These are phyloP conservation scores for Neoitamus cyanurus DNA, from an alignment of 2,888 invertebrate genomes.

Conservation along the genomic window DNA sequence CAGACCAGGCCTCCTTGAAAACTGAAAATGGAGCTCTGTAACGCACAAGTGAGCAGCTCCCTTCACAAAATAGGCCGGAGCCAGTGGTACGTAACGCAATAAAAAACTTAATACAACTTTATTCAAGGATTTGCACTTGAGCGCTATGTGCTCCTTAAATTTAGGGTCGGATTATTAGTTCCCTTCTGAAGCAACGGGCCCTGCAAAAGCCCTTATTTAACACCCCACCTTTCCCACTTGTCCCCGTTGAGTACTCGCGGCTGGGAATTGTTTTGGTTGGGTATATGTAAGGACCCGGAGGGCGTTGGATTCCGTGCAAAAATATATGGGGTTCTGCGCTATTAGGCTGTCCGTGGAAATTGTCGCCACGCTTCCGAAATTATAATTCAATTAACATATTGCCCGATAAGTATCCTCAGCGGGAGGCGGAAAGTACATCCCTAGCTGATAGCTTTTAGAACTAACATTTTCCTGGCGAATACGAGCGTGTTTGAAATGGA, in stretches of 20 bases:
- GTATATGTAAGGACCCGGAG: background rate
- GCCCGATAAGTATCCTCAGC: background rate
- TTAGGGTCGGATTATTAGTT: constrained; percentile 43
- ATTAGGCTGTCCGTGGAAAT: constrained; percentile 9
- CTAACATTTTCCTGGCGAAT: background rate
- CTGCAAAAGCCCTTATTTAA: constrained; percentile 7
- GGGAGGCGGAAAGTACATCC: background rate
- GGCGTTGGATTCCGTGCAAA: background rate
- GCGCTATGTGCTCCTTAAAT: constrained; percentile 38
- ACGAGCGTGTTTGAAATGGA: background rate
- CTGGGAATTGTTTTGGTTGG: background rate
- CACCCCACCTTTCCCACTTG: constrained; percentile 26
- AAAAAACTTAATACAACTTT: constrained; percentile 45
- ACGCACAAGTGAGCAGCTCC: constrained; percentile 31
- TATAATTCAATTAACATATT: constrained; percentile 46
- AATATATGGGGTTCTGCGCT: constrained; percentile 10
- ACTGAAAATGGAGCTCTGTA: constrained; percentile 10
- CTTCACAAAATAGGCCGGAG: background rate
- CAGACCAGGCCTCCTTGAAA: background rate
- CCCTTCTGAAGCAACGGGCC: background rate
- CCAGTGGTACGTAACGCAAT: constrained; percentile 22
- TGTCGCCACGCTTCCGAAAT: constrained; percentile 46
- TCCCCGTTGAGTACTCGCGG: background rate
- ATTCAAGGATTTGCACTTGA: constrained; percentile 48
- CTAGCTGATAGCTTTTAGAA: background rate